Base-by-base conservation (phyloP, 1,140 invertebrate species). In the Drosophila trapezifrons region DNA sequence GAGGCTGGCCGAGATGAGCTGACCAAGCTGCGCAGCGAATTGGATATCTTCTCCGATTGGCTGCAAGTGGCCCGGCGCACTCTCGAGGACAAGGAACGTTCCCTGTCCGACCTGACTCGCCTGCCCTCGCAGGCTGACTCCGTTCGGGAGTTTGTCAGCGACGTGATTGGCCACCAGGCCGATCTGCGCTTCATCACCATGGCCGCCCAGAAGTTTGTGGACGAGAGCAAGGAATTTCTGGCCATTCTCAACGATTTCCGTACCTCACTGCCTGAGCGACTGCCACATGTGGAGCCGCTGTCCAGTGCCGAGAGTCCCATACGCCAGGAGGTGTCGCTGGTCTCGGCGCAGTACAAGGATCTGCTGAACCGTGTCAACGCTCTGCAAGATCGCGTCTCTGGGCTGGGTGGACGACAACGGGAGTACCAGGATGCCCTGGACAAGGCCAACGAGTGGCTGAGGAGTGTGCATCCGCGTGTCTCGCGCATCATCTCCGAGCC, bases 121-220 rank as follows among this genome's bases (percentile, higher is more conserved):
- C 91, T 97, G 5, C 93, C 94, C 43, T 94, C 94, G 43, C 96
- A 96, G 78, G 94, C 95, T 0, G 96, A 97, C 63, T 94, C 95
- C 12, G 96, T 96, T 3, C 94, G 96, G 37, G 96, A 97, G 71
- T 98, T 99, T 92, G 95, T 97, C n/a, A 96, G 95, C 59, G 98
- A 99, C 92, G 97, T 99, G 0, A 98, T 98, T 78, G 96, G 97
- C 3, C 98, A 98, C 89, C 97, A 98, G 92, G 98, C 97, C 2
- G 98, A 99, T 93, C 93, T 98, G 2, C 93, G 98, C 25, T 99
- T 98, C 91, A 97, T 98, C 62, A 98, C 97, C 2, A 98, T 99
- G 96, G 95, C 97, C 1, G 97, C 97, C 0, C 97, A 98, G 93
- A 98, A 98, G 92, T 99, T 98, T 92, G 95, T 98, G 38, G 97